phyloP scores from a whole-genome alignment of 2,888 invertebrate genomes.

The Griposia aprilina region DNA sequence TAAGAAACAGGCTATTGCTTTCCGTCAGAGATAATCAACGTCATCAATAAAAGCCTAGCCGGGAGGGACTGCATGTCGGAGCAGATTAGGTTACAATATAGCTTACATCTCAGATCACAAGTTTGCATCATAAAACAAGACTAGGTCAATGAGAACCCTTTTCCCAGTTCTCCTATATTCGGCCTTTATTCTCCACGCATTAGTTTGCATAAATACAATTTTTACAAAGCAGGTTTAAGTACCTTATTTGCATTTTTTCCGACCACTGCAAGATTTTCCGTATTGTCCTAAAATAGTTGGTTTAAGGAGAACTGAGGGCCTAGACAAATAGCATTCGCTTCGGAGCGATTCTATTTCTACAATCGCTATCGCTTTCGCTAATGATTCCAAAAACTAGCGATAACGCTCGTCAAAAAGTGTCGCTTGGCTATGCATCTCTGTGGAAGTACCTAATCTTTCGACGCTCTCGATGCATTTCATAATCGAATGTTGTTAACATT shows the following conservation, averaged over 20 bases:
- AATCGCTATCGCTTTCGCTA: too few species aligned
- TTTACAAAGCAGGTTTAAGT: constrained; percentile 9
- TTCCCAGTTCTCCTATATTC: constrained; percentile 30
- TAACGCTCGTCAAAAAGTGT: too few species aligned
- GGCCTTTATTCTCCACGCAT: constrained; percentile 18
- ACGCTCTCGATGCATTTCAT: too few species aligned
- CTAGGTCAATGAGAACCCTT: constrained; percentile 2
- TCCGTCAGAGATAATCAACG: constrained; percentile 43
- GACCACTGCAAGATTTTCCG: background rate
- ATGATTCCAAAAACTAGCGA: too few species aligned
- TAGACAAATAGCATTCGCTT: too few species aligned
- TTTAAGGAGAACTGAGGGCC: background rate
- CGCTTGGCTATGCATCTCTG: too few species aligned
- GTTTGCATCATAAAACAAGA: constrained; percentile 12
- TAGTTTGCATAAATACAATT: constrained; percentile 41
- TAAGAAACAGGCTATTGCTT: constrained; percentile 33
- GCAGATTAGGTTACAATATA: constrained; percentile 13
- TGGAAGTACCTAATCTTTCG: too few species aligned
- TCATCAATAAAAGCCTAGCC: constrained; percentile 44
- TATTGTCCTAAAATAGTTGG: constrained; percentile 9
- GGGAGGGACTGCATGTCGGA: constrained; percentile 10
- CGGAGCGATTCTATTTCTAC: too few species aligned
- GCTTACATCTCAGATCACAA: background rate
- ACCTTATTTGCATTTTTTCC: background rate
- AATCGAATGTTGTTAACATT: too few species aligned